Conservation (phyloP, 2,888 invertebrate species). For the Bellardia pandia region DNA sequence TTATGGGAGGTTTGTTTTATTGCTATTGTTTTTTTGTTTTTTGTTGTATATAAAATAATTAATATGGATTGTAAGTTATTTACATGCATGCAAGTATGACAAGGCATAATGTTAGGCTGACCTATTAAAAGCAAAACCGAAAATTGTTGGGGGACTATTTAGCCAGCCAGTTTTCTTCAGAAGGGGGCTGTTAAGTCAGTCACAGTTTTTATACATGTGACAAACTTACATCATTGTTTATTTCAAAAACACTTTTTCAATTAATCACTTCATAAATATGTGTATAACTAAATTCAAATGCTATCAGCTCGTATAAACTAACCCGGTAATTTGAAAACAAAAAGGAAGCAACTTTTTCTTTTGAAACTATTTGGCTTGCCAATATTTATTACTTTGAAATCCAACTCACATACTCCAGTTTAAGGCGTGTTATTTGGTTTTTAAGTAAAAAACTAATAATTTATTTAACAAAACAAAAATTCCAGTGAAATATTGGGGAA, state of each 20-base stretch:
- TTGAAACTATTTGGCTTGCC: not conserved
- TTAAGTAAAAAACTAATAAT: constrained; percentile 23
- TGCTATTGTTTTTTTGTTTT: not conserved
- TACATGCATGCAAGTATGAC: not conserved
- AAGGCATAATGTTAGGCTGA: not conserved
- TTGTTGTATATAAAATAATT: not conserved
- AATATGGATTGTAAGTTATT: constrained; percentile 6
- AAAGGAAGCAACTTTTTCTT: not conserved
- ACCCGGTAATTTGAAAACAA: not conserved
- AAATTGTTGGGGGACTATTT: too few relatives aligned
- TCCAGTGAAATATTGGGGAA: constrained; percentile 32
- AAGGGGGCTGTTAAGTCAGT: too few relatives aligned
- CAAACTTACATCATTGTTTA: not conserved
- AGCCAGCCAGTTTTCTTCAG: too few relatives aligned
- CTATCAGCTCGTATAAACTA: not conserved
- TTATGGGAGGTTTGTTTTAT: constrained; percentile 14
- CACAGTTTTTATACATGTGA: not conserved
- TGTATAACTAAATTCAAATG: constrained; percentile 2
- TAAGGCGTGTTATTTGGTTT: constrained; percentile 35
- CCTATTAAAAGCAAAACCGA: not conserved
- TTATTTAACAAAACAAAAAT: constrained; percentile 38
- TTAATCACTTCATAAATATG: not conserved
- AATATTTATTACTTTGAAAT: constrained; percentile 43
- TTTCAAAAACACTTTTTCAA: not conserved
- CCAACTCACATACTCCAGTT: constrained; percentile 44